A percentile compares a stretch with the other conserved stretches of the same genome.
Conservation (phyloP, 1,140 invertebrate species). For the Cotesia glomerata region DNA sequence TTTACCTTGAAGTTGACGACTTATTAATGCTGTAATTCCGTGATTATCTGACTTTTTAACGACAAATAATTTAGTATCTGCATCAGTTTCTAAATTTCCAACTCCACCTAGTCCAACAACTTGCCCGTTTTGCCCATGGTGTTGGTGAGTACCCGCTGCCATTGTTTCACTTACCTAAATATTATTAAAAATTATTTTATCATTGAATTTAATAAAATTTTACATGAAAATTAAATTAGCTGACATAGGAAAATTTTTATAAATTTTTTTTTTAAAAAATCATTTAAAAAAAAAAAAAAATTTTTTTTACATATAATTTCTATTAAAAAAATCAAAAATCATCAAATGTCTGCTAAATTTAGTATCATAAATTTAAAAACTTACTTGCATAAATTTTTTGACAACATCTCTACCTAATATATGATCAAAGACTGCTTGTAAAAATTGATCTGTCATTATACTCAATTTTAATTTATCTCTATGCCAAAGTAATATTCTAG, state of each 20-base stretch:
- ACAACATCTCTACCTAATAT: constrained; percentile 88
- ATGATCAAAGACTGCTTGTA: constrained; percentile 85
- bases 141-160: constrained; percentile 74
- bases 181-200: constrained; percentile 13
- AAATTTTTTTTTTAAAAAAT: constrained; percentile 4
- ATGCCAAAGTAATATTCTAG: constrained; percentile 85
- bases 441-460: constrained; percentile 83
- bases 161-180: constrained; percentile 80
- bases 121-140: constrained; percentile 67
- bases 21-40: constrained; percentile 77
- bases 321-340: no score
- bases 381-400: constrained; percentile 87
- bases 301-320: not conserved
- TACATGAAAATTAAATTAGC: not conserved
- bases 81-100: constrained; percentile 63
- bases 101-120: constrained; percentile 55
- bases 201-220: not conserved
- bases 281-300: no score
- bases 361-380: constrained; percentile 13
- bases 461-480: constrained; percentile 83
- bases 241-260: not conserved
- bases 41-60: constrained; percentile 79
- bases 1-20: constrained; percentile 78
- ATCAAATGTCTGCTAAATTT: no score
- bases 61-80: constrained; percentile 77